Evolutionary conservation across 2,113 vertebrate genomes (phyloP).

Genomic region (Geococcyx californianus): DNA sequence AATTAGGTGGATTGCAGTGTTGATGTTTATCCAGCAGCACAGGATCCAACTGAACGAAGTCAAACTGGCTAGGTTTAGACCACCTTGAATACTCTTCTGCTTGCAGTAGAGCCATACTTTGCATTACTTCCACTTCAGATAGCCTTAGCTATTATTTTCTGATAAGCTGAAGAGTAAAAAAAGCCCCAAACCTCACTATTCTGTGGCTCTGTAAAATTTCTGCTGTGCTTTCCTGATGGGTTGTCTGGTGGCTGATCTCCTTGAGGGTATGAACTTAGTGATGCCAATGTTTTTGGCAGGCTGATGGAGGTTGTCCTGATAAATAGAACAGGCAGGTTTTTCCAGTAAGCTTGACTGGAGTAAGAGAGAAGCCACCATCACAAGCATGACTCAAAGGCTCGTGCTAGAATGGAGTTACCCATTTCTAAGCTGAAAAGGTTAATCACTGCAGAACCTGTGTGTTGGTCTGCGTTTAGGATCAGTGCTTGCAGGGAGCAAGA

Average conservation of each 20-base stretch:
- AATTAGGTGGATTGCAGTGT: neutral
- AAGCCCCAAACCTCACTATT: accelerated
- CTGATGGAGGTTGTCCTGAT: neutral
- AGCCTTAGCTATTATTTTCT: neutral
- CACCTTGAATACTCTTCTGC: neutral
- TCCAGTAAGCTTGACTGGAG: neutral
- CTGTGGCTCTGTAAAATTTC: neutral
- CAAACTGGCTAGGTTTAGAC: neutral
- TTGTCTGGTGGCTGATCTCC: neutral
- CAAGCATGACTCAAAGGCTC: neutral
- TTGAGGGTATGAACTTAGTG: neutral
- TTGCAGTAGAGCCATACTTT: neutral
- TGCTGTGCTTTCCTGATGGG: neutral
- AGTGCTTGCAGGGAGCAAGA: neutral
- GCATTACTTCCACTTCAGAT: neutral
- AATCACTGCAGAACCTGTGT: neutral
- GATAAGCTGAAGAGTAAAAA: neutral
- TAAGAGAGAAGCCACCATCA: neutral
- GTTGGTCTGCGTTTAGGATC: neutral
- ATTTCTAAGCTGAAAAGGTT: neutral
- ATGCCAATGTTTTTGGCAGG: neutral
- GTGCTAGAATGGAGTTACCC: accelerated
- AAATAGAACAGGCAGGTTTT: neutral
- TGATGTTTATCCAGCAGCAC: neutral
- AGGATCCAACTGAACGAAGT: neutral